Base-by-base conservation (phyloP, 2,113 vertebrate species). In the Macrotus californicus region DNA sequence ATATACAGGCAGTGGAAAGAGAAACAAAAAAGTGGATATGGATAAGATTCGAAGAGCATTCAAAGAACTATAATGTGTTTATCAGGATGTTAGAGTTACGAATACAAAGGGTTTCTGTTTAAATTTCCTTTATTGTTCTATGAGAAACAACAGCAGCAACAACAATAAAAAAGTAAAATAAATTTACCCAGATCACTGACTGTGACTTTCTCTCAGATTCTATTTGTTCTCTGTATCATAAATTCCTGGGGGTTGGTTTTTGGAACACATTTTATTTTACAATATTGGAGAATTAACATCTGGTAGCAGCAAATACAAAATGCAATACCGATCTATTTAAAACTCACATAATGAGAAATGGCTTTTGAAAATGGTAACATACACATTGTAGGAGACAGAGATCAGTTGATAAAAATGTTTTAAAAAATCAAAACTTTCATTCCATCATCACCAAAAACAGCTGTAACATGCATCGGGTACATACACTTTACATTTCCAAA, bases 231-330 rank as follows among this genome's bases (percentile, higher is more conserved):
- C 43, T 26, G 2, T 9, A 19, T 36, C 77, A n/a, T 18, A 26
- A 41, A 80, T 77, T 39, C 72, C 59, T 82, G 59, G 36, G 39
- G 16, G 52, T 83, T 43, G n/a, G 52, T 59, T 85, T 61, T 21
- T 36, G 48, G 41, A 93, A 73, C 56, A 91, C 2, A 81, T 93
- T 96, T 97, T 94, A 97, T 94, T 96, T 92, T 86, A 80, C 15
- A 67, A 50, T 79, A 86, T 11, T 61, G 81, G 48, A 93, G 54
- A 95, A 81, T 69, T 76, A 83, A 87, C 91, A 95, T 70, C 31
- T 77, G 80, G 43, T 31, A 87, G 66, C 41, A 79, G 72, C 72
- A 61, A 82, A 93, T 64, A 89, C 11, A 88, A 91, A 96, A 95
- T 52, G 41, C 50, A 93, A 77, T n/a, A 73, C 13, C 11, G 26